phyloP scores from a whole-genome alignment of 1,140 invertebrate genomes.

The Hermatobates lingyangjiaoensis region DNA sequence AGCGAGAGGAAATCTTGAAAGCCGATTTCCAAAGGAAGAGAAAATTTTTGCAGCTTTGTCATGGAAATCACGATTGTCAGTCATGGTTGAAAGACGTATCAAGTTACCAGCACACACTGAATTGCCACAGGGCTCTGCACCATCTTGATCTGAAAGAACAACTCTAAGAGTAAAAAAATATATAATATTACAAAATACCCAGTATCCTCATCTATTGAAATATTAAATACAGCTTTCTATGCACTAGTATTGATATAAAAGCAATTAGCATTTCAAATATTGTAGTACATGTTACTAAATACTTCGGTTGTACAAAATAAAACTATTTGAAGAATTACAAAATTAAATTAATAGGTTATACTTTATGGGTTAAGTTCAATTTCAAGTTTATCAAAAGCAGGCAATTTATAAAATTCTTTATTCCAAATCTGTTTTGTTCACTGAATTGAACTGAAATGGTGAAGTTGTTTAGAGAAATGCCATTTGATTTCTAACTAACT shows the following conservation, averaged over 20 bases:
- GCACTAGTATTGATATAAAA: background rate
- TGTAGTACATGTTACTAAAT: background rate
- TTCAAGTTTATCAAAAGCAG: too few species aligned
- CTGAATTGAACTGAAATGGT: too few species aligned
- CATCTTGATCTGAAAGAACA: constrained; percentile 63
- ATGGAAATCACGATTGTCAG: constrained; percentile 35
- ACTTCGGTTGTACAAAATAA: background rate
- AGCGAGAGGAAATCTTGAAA: constrained; percentile 36
- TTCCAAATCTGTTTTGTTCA: too few species aligned
- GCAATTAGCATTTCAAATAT: background rate
- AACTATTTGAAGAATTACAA: background rate
- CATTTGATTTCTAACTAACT: too few species aligned
- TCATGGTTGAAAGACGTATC: constrained; percentile 44
- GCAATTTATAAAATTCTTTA: too few species aligned
- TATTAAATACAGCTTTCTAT: background rate
- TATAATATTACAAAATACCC: background rate
- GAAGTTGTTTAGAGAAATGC: too few species aligned
- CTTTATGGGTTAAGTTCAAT: too few species aligned
- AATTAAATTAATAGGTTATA: too few species aligned
- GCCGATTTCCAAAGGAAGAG: constrained; percentile 35
- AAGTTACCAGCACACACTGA: constrained; percentile 74
- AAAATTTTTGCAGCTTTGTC: constrained; percentile 41
- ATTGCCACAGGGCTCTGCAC: constrained; percentile 80
- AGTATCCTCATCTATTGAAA: background rate
- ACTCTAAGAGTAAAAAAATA: background rate